A percentile compares a stretch with the other conserved stretches of the same genome.
Conservation (phyloP, 2,888 invertebrate species). For the Augochlorella aurata region DNA sequence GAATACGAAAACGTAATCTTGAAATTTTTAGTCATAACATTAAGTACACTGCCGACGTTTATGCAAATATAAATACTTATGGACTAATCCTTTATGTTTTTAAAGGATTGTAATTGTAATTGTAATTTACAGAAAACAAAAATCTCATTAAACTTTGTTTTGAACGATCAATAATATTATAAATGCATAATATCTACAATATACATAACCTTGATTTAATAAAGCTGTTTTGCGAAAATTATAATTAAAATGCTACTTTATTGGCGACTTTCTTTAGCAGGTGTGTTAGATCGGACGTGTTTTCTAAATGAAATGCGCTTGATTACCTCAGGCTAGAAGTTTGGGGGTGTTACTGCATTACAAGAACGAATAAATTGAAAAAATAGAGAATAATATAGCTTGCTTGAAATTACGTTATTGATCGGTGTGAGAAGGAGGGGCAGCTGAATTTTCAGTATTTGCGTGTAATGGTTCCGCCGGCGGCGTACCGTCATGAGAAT, state of each 20-base stretch:
- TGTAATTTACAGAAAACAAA: not conserved
- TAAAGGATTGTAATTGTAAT: not conserved
- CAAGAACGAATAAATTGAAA: slow-evolving; percentile 59
- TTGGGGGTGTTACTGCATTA: slow-evolving; percentile 37
- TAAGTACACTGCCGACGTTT: not conserved
- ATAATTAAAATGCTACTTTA: too few relatives aligned
- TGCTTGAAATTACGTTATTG: slow-evolving; percentile 63
- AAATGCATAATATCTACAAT: not conserved
- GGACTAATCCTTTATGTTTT: not conserved
- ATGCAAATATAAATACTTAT: not conserved
- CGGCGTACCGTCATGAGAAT: slow-evolving; percentile 78
- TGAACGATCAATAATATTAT: too few relatives aligned
- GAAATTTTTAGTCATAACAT: not conserved
- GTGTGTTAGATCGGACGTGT: too few relatives aligned
- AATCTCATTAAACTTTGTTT: not conserved
- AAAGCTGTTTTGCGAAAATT: not conserved
- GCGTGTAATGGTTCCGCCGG: slow-evolving; percentile 72
- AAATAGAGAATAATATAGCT: slow-evolving; percentile 51
- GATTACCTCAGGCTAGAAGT: not conserved
- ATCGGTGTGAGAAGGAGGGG: slow-evolving; percentile 60
- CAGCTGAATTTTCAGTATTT: slow-evolving; percentile 50
- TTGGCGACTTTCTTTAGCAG: too few relatives aligned
- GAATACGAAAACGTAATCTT: not conserved
- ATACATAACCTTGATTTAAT: not conserved
- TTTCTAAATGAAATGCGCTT: not conserved